A percentile compares a stretch with the other conserved stretches of the same genome.
Conservation (phyloP, 1,140 invertebrate species). For the Pachyrhynchus sulphureomaculatus region DNA sequence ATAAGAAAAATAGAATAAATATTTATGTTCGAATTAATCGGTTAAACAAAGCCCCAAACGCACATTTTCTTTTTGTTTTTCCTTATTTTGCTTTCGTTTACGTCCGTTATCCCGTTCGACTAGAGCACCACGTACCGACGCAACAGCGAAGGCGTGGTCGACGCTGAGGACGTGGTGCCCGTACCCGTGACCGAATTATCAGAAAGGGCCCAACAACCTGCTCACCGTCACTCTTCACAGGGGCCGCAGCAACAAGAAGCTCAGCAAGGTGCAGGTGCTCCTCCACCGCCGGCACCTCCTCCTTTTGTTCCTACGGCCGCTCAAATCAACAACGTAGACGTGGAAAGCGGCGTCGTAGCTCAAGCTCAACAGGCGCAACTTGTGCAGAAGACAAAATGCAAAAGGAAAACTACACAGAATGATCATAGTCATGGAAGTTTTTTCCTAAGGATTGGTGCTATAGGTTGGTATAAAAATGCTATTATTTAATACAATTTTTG, state of each 20-base stretch:
- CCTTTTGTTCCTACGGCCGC: constrained; percentile 49
- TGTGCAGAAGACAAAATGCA: constrained; percentile 59
- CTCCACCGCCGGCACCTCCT: constrained; percentile 18
- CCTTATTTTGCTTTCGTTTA: constrained; percentile 18
- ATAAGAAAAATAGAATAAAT: no score
- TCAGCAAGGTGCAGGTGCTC: constrained; percentile 10
- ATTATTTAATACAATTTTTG: not conserved
- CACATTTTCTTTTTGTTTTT: constrained; percentile 17
- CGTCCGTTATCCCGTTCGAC: constrained; percentile 31
- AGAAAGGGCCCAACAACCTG: not conserved
- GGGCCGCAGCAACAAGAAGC: constrained; percentile 40
- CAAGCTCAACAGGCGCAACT: constrained; percentile 42
- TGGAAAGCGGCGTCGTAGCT: constrained; percentile 67
- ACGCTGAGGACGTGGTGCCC: constrained; percentile 49
- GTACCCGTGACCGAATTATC: constrained; percentile 48
- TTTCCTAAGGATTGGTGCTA: constrained; percentile 92
- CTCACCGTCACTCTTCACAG: constrained; percentile 35
- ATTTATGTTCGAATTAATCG: no score
- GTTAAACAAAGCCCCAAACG: not conserved
- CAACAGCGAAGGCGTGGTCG: constrained; percentile 52
- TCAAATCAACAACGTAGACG: constrained; percentile 58
- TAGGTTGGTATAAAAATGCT: constrained; percentile 66
- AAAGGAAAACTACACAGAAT: constrained; percentile 89
- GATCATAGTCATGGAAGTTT: constrained; percentile 94
- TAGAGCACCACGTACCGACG: constrained; percentile 52